A percentile compares a stretch with the other conserved stretches of the same genome.
These are phyloP conservation scores for Rhynchotus rufescens DNA, from an alignment of 2,797 vertebrate species.

Conservation along the genomic window DNA sequence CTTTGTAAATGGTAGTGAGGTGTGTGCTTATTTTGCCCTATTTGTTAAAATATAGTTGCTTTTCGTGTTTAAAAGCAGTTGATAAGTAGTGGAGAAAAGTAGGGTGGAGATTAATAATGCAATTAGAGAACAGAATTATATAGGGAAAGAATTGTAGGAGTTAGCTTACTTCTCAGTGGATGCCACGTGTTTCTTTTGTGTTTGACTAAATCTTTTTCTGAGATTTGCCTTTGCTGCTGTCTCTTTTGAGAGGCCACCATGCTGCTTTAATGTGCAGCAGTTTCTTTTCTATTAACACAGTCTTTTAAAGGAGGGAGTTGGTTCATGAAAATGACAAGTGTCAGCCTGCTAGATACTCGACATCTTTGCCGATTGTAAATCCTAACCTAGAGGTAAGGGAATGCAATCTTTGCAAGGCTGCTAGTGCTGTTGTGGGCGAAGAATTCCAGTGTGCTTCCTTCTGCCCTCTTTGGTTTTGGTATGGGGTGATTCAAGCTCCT, in stretches of 20 bases:
- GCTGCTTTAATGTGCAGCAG: background rate
- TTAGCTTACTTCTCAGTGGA: background rate
- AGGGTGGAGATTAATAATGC: background rate
- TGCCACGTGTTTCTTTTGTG: background rate
- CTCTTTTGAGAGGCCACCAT: background rate
- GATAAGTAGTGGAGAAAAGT: background rate
- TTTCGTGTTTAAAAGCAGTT: background rate
- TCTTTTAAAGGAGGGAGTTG: background rate
- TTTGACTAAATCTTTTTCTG: background rate
- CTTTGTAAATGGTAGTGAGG: background rate
- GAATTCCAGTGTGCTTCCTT: background rate
- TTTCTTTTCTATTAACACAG: background rate
- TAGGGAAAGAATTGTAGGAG: background rate
- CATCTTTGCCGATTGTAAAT: background rate
- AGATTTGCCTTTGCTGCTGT: background rate
- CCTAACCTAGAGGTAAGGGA: background rate
- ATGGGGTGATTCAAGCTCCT: background rate
- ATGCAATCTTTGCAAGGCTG: background rate
- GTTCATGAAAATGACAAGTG: background rate
- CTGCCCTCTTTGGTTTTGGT: background rate
- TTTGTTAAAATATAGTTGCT: background rate
- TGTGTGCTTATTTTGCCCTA: background rate
- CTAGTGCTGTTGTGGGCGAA: background rate
- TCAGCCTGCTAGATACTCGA: background rate
- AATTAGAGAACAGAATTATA: rapidly evolving